Evolutionary conservation across 2,797 vertebrate genomes (phyloP), one percentile per base, ranked within the genome.

Genomic region (Percopsis omiscomaycus): DNA sequence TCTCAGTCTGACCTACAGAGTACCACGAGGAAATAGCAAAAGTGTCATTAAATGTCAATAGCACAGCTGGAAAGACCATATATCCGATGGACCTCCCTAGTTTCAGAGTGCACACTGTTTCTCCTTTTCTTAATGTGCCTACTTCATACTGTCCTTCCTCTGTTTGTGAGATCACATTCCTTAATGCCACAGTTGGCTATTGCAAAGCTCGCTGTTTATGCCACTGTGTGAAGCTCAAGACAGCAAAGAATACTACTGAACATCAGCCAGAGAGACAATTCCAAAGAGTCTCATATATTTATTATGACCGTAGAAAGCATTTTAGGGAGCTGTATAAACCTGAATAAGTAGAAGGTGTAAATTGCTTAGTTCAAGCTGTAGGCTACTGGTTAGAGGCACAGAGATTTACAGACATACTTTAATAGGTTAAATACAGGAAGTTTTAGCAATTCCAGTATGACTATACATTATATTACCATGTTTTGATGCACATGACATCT

Each of bases 321-420:
- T n/a, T n/a, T n/a, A n/a, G n/a, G n/a, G n/a, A n/a, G n/a, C n/a
- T n/a, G n/a, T n/a, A n/a, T n/a, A n/a, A n/a, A n/a, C n/a, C n/a
- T n/a, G n/a, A n/a, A n/a, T n/a, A 81, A 69, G 73, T 65, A 67
- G 77, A 80, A 76, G 45, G 12, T 77, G 50, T 73, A 78, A 80
- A 81, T 77, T 69, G 69, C 53, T 14, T n/a, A n/a, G n/a, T n/a
- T n/a, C n/a, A 42, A 52, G 29, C 30, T 52, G 37, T 56, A 59
- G 57, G 42, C n/a, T 44, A 66, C 47, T 16, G 55, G 16, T 46
- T 56, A 60, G 44, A 67, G 65, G 52, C n/a, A 3, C 57, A 22
- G 30, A 13, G 51, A 67, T 47, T 54, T n/a, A n/a, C n/a, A n/a
- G n/a, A n/a, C n/a, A n/a, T n/a, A n/a, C n/a, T n/a, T n/a, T n/a